Conservation (phyloP, 2,113 vertebrate genomes). For the Pithys albifrons region DNA sequence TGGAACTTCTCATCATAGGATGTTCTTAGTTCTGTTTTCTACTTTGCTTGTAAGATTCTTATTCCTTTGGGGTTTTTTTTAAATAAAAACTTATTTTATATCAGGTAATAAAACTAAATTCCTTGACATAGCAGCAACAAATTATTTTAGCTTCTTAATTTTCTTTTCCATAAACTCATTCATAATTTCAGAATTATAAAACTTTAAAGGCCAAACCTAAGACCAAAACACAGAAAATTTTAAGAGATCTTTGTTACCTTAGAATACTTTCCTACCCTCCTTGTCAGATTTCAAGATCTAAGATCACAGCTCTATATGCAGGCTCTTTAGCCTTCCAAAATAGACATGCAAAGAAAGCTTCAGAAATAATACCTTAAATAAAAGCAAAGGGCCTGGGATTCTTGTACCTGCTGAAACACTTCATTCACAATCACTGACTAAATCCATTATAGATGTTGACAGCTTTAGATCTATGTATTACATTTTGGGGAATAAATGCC, state of each 20-base stretch:
- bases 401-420: background rate
- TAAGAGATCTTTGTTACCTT: background rate
- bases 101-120: background rate
- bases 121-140: background rate
- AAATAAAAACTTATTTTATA: background rate
- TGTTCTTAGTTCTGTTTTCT: background rate
- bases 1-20: background rate
- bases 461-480: slow-evolving; percentile 31
- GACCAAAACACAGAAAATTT: background rate
- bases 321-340: background rate
- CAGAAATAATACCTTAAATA: background rate
- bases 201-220: background rate
- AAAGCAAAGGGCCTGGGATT: background rate
- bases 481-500: slow-evolving; percentile 49
- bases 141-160: background rate
- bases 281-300: background rate
- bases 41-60: background rate
- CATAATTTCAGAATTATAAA: background rate
- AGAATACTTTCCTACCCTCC: background rate
- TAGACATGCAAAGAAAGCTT: background rate
- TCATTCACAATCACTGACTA: slow-evolving; percentile 16
- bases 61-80: background rate
- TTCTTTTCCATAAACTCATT: background rate
- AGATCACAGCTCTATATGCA: background rate
- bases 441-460: slow-evolving; percentile 11